Evolutionary conservation across 2,797 vertebrate species (phyloP).

Genomic region (Distichodus sexfasciatus): DNA sequence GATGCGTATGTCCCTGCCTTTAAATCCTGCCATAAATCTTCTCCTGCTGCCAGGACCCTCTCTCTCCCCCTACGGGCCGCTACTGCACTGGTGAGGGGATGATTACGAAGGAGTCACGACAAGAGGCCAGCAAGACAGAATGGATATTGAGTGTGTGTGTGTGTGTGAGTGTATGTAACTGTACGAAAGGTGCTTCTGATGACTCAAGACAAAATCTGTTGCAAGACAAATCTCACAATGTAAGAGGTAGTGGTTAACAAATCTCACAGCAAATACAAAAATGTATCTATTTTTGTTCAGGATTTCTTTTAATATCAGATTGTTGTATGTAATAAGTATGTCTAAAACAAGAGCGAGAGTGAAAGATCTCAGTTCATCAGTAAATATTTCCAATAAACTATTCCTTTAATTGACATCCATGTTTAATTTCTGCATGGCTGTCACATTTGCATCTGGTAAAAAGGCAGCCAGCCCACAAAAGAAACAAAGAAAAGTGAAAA

Average conservation of each 20-base stretch:
- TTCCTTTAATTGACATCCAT: too few species aligned
- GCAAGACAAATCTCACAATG: neutral
- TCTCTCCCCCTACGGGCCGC: constrained; percentile 16
- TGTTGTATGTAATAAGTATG: too few species aligned
- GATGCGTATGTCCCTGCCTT: constrained; percentile 39
- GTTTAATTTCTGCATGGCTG: too few species aligned
- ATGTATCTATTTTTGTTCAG: neutral
- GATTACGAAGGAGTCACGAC: constrained; percentile 22
- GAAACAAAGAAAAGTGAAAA: neutral
- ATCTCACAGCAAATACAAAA: neutral
- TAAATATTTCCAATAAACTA: too few species aligned
- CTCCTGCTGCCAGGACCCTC: constrained; percentile 3
- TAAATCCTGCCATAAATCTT: constrained; percentile 51
- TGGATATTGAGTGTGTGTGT: neutral
- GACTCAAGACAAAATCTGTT: constrained; percentile 2
- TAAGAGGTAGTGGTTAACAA: too few species aligned
- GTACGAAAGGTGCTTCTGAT: neutral
- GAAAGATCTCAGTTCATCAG: too few species aligned
- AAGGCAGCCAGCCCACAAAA: neutral
- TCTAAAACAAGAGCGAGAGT: too few species aligned
- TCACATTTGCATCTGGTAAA: neutral
- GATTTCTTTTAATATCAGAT: too few species aligned
- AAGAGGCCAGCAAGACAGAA: neutral
- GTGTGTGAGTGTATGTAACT: neutral
- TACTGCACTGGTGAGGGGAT: constrained; percentile 8